Evolutionary conservation across 2,888 invertebrate genomes (phyloP), one percentile per base, ranked within the genome.

Genomic region (Ashinkailepas kermadecensis): DNA sequence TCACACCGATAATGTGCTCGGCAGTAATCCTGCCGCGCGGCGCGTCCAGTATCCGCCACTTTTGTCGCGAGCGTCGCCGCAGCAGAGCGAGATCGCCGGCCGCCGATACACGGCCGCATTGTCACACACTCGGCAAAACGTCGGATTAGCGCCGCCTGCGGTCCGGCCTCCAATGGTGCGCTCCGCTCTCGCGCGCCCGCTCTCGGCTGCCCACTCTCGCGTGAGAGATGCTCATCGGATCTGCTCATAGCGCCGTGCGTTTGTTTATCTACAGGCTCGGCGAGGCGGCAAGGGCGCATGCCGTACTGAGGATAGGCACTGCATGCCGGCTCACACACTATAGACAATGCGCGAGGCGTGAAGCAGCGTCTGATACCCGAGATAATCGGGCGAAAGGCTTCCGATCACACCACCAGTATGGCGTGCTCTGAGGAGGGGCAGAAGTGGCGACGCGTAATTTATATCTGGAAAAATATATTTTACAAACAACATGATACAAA

Each of bases 261-360:
- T 10, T 70, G 70, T 70, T 70, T 70, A 13, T 70, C 70, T 70
- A 70, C 70, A 70, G 70, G 12, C 25, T 10, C 70, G 15, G 70
- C 39, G 1, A 70, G 70, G 13, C 70, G 70, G 11, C 25, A 39
- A 1, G 11, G 70, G 39, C 10, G 39, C 39, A 39, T 39, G 39
- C 39, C 39, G 39, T 39, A 39, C 39, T 39, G 39, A 39, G 39
- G 39, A 39, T 4, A 39, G 39, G 39, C 39, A 39, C 39, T 39
- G 39, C 39, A 4, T 39, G 39, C 39, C 39, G 4, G 39, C 4
- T 39, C 39, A 39, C 39, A 39, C 39, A 39, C 39, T 1, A 39
- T 39, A 39, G 39, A 39, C 39, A 39, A 39, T 39, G 39, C 39
- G 39, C 39, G 39, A 39, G 39, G 39, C 39, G 39, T 39, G 39